Evolutionary conservation across 2,888 invertebrate genomes (phyloP).

Genomic region (Abrostola tripartita): DNA sequence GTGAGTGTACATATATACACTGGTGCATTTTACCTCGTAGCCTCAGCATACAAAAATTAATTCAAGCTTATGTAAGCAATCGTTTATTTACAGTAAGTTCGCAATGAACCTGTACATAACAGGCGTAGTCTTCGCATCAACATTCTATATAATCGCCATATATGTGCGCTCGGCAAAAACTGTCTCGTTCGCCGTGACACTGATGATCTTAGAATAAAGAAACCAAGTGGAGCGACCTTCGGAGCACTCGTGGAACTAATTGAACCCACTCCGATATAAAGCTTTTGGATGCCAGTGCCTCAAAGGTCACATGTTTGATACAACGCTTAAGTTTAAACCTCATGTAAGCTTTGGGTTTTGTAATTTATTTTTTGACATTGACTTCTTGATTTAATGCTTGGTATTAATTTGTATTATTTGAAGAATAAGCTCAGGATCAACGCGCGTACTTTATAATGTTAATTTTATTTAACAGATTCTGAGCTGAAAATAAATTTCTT

Average conservation of each 20-base stretch:
- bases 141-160: slow-evolving; percentile 66
- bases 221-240: slow-evolving; percentile 71
- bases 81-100: slow-evolving; percentile 21
- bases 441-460: too few species aligned
- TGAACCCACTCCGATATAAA: slow-evolving; percentile 44
- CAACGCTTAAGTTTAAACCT: slow-evolving; percentile 35
- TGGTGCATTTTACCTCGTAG: too few species aligned
- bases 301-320: slow-evolving; percentile 52
- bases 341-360: slow-evolving; percentile 23
- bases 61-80: slow-evolving; percentile 14
- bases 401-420: too few species aligned
- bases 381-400: neutral
- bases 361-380: slow-evolving; percentile 21
- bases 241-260: slow-evolving; percentile 54
- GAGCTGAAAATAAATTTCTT: too few species aligned
- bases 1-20: too few species aligned
- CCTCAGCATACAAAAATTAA: too few species aligned
- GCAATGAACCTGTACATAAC: slow-evolving; percentile 22
- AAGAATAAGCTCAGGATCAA: too few species aligned
- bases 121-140: slow-evolving; percentile 53
- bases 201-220: slow-evolving; percentile 80
- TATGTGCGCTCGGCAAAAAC: slow-evolving; percentile 62
- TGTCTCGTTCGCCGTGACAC: slow-evolving; percentile 84
- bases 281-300: slow-evolving; percentile 48
- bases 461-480: too few species aligned